These are phyloP conservation scores for Colinus virginianus DNA, from an alignment of 2,113 vertebrate genomes.

Conservation along the genomic window DNA sequence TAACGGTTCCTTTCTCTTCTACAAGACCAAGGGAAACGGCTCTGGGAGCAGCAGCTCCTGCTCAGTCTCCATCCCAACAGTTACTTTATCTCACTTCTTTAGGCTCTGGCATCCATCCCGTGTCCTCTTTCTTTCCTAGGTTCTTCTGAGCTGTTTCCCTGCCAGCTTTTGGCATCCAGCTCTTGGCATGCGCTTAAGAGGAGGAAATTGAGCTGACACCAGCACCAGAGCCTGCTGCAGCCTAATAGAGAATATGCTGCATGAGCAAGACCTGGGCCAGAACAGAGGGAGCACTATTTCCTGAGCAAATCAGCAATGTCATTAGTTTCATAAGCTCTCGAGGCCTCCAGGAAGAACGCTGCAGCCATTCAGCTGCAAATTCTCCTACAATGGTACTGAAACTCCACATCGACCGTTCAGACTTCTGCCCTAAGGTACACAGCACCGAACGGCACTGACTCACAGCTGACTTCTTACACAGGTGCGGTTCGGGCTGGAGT, in stretches of 20 bases:
- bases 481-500: neutral
- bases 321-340: neutral
- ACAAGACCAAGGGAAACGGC: neutral
- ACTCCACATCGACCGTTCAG: neutral
- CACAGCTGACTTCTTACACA: neutral
- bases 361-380: neutral
- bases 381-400: neutral
- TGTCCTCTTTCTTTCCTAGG: neutral
- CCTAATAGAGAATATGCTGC: neutral
- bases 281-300: conserved; percentile 3
- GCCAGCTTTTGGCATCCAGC: conserved; percentile 3
- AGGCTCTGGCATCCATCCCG: neutral
- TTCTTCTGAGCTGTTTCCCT: conserved; percentile 1
- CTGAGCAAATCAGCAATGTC: conserved; percentile 10
- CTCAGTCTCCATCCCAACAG: neutral
- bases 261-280: neutral
- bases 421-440: neutral
- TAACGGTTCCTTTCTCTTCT: neutral
- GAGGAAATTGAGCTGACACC: conserved; percentile 45
- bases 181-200: neutral
- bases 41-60: neutral
- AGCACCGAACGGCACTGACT: neutral
- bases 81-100: neutral
- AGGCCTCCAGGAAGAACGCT: neutral
- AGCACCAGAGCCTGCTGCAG: conserved; percentile 31